A percentile compares a stretch with the other conserved stretches of the same genome.
Evolutionary conservation across 2,113 vertebrate species (phyloP).

Genomic region (Halichoerus grypus): DNA sequence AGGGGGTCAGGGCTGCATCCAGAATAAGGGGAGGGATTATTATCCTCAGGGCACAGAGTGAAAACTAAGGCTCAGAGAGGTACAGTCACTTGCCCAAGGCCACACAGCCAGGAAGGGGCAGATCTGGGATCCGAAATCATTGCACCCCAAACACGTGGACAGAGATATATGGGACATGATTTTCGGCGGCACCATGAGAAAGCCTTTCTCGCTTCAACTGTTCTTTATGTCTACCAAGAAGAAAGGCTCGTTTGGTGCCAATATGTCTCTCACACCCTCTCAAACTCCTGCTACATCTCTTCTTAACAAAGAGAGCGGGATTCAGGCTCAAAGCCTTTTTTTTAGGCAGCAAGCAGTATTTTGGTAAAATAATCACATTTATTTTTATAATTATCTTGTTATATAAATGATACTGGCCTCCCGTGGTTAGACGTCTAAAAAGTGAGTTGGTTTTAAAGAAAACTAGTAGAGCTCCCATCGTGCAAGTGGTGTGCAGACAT

Average conservation of each 20-base stretch:
- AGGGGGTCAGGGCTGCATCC: not conserved
- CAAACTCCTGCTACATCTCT: no score
- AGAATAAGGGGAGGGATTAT: no score
- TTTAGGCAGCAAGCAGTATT: not conserved
- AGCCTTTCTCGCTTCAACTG: not conserved
- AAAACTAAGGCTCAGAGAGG: not conserved
- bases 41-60: not conserved
- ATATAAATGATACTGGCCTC: not conserved
- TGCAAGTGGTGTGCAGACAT: rapidly evolving
- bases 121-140: not conserved
- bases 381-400: not conserved
- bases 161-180: not conserved
- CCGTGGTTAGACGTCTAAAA: not conserved
- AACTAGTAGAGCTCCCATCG: not conserved
- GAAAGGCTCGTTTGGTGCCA: not conserved
- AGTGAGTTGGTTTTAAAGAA: not conserved
- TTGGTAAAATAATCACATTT: not conserved
- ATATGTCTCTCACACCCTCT: rapidly evolving
- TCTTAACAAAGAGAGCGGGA: not conserved
- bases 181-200: not conserved
- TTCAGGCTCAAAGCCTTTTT: not conserved
- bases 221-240: not conserved
- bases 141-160: not conserved
- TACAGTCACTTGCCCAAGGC: not conserved
- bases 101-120: not conserved